A percentile compares a stretch with the other conserved stretches of the same genome.
Conservation (phyloP, 2,797 vertebrate genomes). For the Chelon auratus region DNA sequence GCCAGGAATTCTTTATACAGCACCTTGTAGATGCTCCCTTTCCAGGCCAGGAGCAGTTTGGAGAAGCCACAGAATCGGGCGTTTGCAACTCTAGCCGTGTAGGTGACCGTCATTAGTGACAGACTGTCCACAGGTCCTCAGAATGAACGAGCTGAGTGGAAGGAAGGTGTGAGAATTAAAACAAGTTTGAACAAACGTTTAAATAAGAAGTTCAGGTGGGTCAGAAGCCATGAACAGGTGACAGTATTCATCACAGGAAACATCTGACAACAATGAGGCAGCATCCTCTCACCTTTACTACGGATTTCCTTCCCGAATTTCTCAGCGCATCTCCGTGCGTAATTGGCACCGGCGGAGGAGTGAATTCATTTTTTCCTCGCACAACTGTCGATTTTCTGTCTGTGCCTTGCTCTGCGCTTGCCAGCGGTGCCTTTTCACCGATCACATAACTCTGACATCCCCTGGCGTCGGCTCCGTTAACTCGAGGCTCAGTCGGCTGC, state of each 20-base stretch:
- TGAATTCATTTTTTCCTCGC: conserved; percentile 40
- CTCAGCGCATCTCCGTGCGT: conserved; percentile 55
- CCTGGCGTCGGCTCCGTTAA: conserved; percentile 44
- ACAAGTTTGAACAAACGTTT: background rate
- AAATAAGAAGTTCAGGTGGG: background rate
- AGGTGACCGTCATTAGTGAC: conserved; percentile 91
- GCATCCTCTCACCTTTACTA: conserved; percentile 50
- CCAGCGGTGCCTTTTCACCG: conserved; percentile 9
- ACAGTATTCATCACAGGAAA: background rate
- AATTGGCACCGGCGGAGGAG: conserved; percentile 53
- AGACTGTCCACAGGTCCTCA: conserved; percentile 4
- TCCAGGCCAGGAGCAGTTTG: conserved; percentile 92
- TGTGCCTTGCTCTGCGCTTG: background rate
- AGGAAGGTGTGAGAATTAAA: background rate
- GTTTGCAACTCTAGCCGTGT: conserved; percentile 92
- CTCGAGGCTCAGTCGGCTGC: conserved; percentile 49
- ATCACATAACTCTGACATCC: conserved; percentile 42
- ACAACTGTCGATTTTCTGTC: conserved; percentile 1
- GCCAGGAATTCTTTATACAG: conserved; percentile 93
- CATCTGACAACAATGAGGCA: background rate
- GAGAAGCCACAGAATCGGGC: conserved; percentile 95
- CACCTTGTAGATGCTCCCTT: conserved; percentile 96
- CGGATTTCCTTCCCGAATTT: background rate
- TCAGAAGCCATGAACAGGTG: background rate
- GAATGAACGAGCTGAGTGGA: conserved; percentile 1